Evolutionary conservation across 2,888 invertebrate species (phyloP), one percentile per base, ranked within the genome.

Genomic region (Drosophila pseudotakahashii): DNA sequence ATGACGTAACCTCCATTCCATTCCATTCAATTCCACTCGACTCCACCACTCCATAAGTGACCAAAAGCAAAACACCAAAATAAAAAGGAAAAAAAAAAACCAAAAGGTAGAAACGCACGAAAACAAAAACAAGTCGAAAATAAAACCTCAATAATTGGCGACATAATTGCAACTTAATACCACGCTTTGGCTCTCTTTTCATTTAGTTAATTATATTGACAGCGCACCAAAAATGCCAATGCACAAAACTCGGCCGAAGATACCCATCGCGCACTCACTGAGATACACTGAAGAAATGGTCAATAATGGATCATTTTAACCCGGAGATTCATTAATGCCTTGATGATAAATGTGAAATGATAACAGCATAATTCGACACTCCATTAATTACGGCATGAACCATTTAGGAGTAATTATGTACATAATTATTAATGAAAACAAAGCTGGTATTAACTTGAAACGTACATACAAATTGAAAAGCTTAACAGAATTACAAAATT

Each of bases 101-200:
- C 34, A 45, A 60, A 50, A 41, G 64, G 64, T 47, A 59, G 50
- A 44, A 51, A 52, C 47, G 57, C 64, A 74, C 62, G 62, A 75
- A 71, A 81, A 68, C 59, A 84, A 77, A 85, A 86, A 86, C 88
- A 88, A 71, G 78, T 77, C 74, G 78, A 74, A 88, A 83, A 83
- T 83, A 83, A 83, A 83, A 83, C 82, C 89, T 68, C 89, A 83
- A 83, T 83, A 83, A 83, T 83, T 83, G 82, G 82, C 82, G 82
- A 86, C 82, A 88, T 83, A 83, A 83, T 83, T 83, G 82, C 89
- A 83, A 83, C 82, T 83, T 83, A 86, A 83, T 83, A 83, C 82
- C 87, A 88, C 69, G 87, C 89, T 86, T 80, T 82, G 86, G 73
- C 77, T 74, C 72, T 73, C 82, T 84, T 68, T 86, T 83, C 89